Evolutionary conservation across 2,113 vertebrate species (phyloP), one percentile per base, ranked within the genome.

Genomic region (Pomatostomus ruficeps): DNA sequence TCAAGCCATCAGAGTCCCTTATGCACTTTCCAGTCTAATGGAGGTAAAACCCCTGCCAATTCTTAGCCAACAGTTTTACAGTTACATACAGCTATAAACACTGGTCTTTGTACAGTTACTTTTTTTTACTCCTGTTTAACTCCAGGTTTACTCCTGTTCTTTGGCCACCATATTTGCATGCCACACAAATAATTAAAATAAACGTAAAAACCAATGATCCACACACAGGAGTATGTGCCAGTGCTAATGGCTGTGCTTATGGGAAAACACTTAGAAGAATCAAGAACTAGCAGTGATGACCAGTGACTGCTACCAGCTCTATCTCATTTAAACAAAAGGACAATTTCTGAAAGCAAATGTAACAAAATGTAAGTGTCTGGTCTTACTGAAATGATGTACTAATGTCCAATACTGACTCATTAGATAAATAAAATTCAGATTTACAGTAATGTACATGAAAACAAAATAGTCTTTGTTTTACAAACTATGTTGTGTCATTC

Each of bases 91-190:
- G 12, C 4, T 57, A 45, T 54, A 66, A 70, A 84, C 33, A 73
- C 20, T 2, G 0, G 7, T 42, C 33, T 36, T 67, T 26, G 19
- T 20, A n/a, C 1, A 3, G 49, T 33, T 51, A n/a, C 4, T 17
- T 52, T 48, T 71, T 77, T 80, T 88, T 35, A 42, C 31, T n/a
- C 28, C 58, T 46, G 11, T 75, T 70, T 89, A 40, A 68, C 35
- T 83, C 40, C 22, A 36, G 22, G 28, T 63, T 22, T 73, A 22
- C 10, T 63, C 7, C 9, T 49, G 8, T 77, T 61, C 15, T 81
- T 92, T 74, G 24, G 22, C 23, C 26, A 63, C 16, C 3, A 3
- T 57, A 79, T 55, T 79, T 88, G 48, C 18, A 58, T 42, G 7
- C 14, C 55, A 29, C 33, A 77, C 33, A 71, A 74, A 49, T 17